Conservation (phyloP, 2,113 vertebrate genomes). For the Myotis lucifugus region DNA sequence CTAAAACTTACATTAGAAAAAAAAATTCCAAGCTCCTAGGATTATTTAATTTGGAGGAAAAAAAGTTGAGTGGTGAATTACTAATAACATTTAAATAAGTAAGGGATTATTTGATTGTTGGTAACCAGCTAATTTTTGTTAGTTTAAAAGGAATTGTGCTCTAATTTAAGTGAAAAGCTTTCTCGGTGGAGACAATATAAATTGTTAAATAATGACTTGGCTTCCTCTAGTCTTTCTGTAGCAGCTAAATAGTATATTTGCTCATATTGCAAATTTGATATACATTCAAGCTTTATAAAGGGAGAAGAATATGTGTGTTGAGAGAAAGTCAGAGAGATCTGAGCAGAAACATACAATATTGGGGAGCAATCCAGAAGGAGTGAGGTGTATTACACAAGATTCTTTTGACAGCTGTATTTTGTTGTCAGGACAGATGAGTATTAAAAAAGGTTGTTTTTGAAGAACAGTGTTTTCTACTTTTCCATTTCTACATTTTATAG, state of each 20-base stretch:
- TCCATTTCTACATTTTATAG: constrained; percentile 30
- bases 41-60: constrained; percentile 21
- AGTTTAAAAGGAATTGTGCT: constrained; percentile 43
- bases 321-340: background rate
- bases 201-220: constrained; percentile 16
- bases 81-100: constrained; percentile 50
- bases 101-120: background rate
- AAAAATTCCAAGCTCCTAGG: constrained; percentile 16
- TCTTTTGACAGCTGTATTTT: background rate
- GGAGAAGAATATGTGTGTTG: background rate
- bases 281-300: constrained; percentile 21
- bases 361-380: background rate
- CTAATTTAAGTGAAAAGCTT: constrained; percentile 22
- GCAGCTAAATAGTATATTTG: background rate
- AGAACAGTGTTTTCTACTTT: constrained; percentile 3
- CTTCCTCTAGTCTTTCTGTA: constrained; percentile 25
- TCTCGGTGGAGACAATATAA: constrained; percentile 21
- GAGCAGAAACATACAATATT: background rate
- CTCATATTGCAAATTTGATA: constrained; percentile 2
- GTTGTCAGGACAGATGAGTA: background rate
- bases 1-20: constrained; percentile 1
- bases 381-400: background rate
- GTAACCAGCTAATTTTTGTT: constrained; percentile 44
- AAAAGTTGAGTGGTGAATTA: constrained; percentile 50
- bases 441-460: constrained; percentile 33